phyloP scores from a whole-genome alignment of 2,113 vertebrate genomes.

The Symphodus melops region DNA sequence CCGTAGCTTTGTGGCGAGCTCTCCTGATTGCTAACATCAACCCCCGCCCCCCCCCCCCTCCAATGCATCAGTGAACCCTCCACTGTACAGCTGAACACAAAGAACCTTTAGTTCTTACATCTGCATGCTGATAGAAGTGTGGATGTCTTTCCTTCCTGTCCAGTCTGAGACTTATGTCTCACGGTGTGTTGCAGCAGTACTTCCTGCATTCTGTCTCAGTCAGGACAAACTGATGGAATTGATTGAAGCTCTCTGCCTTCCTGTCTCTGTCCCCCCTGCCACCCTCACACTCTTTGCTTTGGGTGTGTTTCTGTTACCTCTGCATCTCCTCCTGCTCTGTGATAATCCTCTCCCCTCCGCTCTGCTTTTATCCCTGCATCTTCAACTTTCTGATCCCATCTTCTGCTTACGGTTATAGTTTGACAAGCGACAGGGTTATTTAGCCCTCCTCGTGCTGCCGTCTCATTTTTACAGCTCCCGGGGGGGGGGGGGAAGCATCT shows the following conservation, averaged over 20 bases:
- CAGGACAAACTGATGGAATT: constrained; percentile 33
- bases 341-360: constrained; percentile 19
- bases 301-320: neutral
- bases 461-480: constrained; percentile 19
- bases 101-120: too few species aligned
- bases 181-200: constrained; percentile 23
- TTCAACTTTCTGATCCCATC: constrained; percentile 39
- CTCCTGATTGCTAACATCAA: too few species aligned
- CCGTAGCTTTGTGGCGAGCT: too few species aligned
- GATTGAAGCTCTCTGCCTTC: constrained; percentile 52
- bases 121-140: too few species aligned
- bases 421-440: constrained; percentile 20
- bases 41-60: too few species aligned
- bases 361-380: constrained; percentile 23
- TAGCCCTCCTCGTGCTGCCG: constrained; percentile 19
- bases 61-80: too few species aligned
- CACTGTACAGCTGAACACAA: too few species aligned
- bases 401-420: constrained; percentile 1
- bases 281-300: neutral
- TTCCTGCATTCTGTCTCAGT: constrained; percentile 38
- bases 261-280: constrained; percentile 1
- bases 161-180: constrained; percentile 1
- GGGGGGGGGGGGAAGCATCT: constrained; percentile 24
- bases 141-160: neutral
- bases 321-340: neutral